Evolutionary conservation across 2,113 vertebrate genomes (phyloP).

Genomic region (Pimephales promelas): DNA sequence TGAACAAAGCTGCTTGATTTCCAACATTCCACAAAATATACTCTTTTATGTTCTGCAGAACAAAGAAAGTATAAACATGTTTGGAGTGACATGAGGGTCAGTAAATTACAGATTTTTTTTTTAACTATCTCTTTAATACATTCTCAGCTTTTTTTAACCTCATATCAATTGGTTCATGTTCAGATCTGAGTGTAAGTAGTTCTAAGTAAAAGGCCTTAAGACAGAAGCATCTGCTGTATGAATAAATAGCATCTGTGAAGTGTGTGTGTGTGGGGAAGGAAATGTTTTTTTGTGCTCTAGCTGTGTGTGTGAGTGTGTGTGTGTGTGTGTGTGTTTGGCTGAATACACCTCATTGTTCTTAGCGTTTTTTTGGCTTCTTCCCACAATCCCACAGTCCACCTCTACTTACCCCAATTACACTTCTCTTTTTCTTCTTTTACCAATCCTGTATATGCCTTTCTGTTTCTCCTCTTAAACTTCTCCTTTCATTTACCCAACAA

Average conservation of each 20-base stretch:
- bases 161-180: background rate
- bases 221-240: conserved; percentile 28
- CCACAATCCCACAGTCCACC: conserved; percentile 25
- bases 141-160: background rate
- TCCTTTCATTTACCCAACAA: conserved; percentile 2
- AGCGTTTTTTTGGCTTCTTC: conserved; percentile 41
- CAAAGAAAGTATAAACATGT: background rate
- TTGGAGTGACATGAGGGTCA: background rate
- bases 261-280: conserved; percentile 44
- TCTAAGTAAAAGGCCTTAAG: background rate
- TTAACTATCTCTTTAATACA: background rate
- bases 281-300: conserved; percentile 40
- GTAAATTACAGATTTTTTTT: background rate
- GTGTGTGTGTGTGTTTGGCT: conserved; percentile 34
- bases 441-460: conserved; percentile 15
- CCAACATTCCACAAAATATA: background rate
- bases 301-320: background rate
- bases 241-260: conserved; percentile 39
- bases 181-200: background rate
- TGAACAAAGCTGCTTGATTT: background rate
- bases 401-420: conserved; percentile 23
- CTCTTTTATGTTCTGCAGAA: background rate
- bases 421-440: conserved; percentile 3
- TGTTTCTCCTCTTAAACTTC: conserved; percentile 25
- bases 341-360: conserved; percentile 58